A percentile compares a stretch with the other conserved stretches of the same genome.
Evolutionary conservation across 2,113 vertebrate genomes (phyloP).

Genomic region (Haplochromis vanheusdeni): DNA sequence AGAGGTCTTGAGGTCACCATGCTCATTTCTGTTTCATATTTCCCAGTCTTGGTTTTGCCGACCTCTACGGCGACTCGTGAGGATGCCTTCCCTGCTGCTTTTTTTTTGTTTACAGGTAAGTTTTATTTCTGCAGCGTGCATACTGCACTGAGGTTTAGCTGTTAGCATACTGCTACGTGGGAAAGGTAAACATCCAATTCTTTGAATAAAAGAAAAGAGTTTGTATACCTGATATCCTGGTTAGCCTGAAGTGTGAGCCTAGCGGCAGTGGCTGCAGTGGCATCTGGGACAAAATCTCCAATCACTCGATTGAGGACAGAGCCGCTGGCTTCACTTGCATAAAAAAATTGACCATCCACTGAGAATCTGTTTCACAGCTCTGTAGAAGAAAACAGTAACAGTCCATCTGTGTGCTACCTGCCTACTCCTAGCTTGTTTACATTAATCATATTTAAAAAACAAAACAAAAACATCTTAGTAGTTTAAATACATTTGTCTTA

Average conservation of each 20-base stretch:
- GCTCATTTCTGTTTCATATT: background rate
- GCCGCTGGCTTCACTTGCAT: slow-evolving; percentile 56
- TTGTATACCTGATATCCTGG: slow-evolving; percentile 62
- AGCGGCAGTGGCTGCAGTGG: background rate
- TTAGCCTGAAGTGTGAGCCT: slow-evolving; percentile 52
- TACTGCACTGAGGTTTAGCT: slow-evolving; percentile 49
- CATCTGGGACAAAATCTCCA: background rate
- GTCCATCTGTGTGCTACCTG: slow-evolving; percentile 46
- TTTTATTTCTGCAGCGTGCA: background rate
- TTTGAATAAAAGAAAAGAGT: slow-evolving; percentile 9
- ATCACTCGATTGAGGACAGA: slow-evolving; percentile 11
- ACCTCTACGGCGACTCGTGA: background rate
- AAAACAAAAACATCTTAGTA: slow-evolving; percentile 13
- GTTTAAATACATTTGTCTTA: slow-evolving; percentile 62
- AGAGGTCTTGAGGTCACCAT: background rate
- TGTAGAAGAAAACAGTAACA: slow-evolving; percentile 48
- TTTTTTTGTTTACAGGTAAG: background rate
- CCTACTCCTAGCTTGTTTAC: background rate
- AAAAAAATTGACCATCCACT: slow-evolving; percentile 41
- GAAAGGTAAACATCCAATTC: slow-evolving; percentile 21
- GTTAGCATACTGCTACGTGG: slow-evolving; percentile 53
- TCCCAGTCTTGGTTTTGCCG: slow-evolving; percentile 13
- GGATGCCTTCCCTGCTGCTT: background rate
- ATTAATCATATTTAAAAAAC: slow-evolving; percentile 29
- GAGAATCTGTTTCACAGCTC: slow-evolving; percentile 64